Evolutionary conservation across 2,888 invertebrate species (phyloP), one percentile per base, ranked within the genome.

Genomic region (Papilio elwesi): DNA sequence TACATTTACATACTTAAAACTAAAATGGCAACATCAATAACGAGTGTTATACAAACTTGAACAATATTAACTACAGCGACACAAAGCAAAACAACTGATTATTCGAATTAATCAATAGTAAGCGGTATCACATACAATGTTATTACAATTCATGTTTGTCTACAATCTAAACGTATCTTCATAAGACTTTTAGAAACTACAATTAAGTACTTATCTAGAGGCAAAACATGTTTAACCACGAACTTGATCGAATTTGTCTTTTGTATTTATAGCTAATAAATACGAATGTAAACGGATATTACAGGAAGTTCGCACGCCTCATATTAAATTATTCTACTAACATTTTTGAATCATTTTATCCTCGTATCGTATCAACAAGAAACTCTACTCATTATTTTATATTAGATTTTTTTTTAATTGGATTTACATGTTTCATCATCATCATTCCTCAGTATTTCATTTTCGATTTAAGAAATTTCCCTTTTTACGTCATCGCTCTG

Each of bases 1-100:
- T 63, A 36, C 13, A 7, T 66, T 48, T 43, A 16, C 67, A 64
- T 67, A 64, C 64, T 68, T 72, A 68, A 64, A 1, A 64, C 63
- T 72, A 68, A 55, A 68, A 68, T 64, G 64, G 62, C 63, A 57
- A 72, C 63, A 72, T 63, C 51, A 55, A 57, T 59, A 38, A 66
- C 52, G 11, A 70, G 9, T 47, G 49, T 70, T 47, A 51, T 64
- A 55, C 48, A 70, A 70, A 70, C 47, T 70, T 70, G 55, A 64
- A 70, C 53, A 55, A 70, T 64, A 55, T 63, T 68, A 52, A 51
- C 62, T 52, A 52, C 52, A 70, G 36, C 51, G 49, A 71, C 16
- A 59, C 43, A 9, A 7, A 36, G 63, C 43, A 66, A 66, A 57
- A 71, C 55, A 49, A 49, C 57, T 51, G 47, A 55, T n/a, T 15